Percentiles rank a stretch among this genome's conserved stretches.
These are phyloP conservation scores for Melitaea cinxia DNA, from an alignment of 1,140 invertebrate genomes.

Conservation along the genomic window DNA sequence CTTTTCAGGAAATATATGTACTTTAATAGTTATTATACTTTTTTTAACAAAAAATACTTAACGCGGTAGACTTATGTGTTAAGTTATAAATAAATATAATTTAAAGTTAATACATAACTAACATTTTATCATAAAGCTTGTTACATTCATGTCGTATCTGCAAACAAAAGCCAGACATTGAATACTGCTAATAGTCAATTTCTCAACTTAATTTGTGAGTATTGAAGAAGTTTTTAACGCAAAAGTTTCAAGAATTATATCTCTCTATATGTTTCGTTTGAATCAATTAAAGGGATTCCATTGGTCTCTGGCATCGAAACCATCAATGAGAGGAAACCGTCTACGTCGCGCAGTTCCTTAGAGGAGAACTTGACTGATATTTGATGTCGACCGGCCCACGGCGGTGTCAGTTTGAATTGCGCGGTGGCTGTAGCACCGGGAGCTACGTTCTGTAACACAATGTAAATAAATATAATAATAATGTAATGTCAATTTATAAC, in stretches of 20 bases:
- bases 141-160: no score
- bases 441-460: conserved; percentile 78
- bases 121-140: no score
- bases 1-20: no score
- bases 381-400: conserved; percentile 87
- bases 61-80: no score
- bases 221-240: neutral
- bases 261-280: conserved; percentile 41
- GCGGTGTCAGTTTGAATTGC: conserved; percentile 87
- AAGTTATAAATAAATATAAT: no score
- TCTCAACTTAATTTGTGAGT: neutral
- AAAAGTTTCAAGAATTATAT: conserved; percentile 46
- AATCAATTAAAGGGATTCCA: conserved; percentile 51
- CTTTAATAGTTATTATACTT: no score
- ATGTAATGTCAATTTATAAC: no score
- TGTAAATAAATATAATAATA: no score
- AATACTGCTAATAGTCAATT: neutral
- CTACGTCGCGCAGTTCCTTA: conserved; percentile 91
- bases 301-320: conserved; percentile 64
- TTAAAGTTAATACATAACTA: no score
- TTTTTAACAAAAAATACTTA: no score
- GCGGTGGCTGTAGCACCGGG: conserved; percentile 85
- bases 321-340: conserved; percentile 87
- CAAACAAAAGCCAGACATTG: neutral
- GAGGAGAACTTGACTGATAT: conserved; percentile 91